Base-by-base conservation (phyloP, 2,113 vertebrate genomes). In the Collichthys lucidus region DNA sequence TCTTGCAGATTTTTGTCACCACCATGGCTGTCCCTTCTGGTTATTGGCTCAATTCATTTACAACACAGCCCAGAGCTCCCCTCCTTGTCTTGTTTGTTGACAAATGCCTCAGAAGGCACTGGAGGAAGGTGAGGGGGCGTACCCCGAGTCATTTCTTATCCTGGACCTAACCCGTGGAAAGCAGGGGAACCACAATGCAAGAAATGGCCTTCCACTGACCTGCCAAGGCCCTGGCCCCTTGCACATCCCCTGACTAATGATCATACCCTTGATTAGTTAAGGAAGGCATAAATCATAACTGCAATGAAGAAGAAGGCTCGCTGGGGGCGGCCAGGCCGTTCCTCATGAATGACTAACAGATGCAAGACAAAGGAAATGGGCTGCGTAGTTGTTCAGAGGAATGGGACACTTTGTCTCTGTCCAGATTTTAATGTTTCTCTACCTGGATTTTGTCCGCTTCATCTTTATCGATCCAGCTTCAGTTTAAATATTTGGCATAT, bases 251-350 rank as follows among this genome's bases (percentile, higher is more conserved):
- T 92, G 92, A 93, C 87, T 88, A 91, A 94, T 92, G 92, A 91
- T 84, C 76, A 44, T 74, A 72, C 66, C 88, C 87, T 88, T 90
- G 91, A 93, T 93, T 93, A 89, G 82, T 91, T 90, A 89, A 93
- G 90, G 88, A 92, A 90, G 84, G 83, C 77, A 93, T 91, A 89
- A 92, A 93, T 93, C 92, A 92, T 86, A 90, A 84, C 79, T 64
- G 70, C 80, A 69, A 60, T 55, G 80, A 68, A 82, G 67, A 87
- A 72, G 63, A 89, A 73, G 74, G 60, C 75, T 71, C 75, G 86
- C 83, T 82, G 52, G 79, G 77, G 88, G 85, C 71, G 67, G 83
- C 70, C 80, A 3, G 72, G 78, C 77, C 24, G 81, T 86, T 89
- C 72, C 81, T 85, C 80, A 62, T 88, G 88, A 86, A 83, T 90